Evolutionary conservation across 2,888 invertebrate genomes (phyloP), one percentile per base, ranked within the genome.

Genomic region (Dasysyrphus albostriatus): DNA sequence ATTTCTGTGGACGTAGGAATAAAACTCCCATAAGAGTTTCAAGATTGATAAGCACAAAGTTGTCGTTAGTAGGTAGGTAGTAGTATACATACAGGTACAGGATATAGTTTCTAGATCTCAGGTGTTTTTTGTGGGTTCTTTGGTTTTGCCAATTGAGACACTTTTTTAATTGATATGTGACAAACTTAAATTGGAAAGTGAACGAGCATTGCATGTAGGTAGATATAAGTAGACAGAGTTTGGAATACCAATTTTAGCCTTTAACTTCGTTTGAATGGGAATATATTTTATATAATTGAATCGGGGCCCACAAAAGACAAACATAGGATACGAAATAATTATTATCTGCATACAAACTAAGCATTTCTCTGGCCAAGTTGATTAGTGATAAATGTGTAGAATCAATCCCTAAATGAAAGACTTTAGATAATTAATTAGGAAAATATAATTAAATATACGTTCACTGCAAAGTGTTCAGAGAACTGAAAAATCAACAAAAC

Each of bases 61-160:
- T 63, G n/a, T 32, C 10, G 10, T 37, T 37, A 10, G 14, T 16
- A 54, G 10, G 14, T 54, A 2, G 1, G 5, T 24, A 3, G 54
- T 29, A n/a, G n/a, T n/a, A n/a, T n/a, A n/a, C n/a, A 16, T 4
- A n/a, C 39, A 39, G 14, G 32, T 3, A 32, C 3, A 16, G 5
- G n/a, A 3, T 42, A 16, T 49, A 49, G 29, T 19, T 16, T 59
- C 12, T 59, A 39, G 12, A 39, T 16, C 44, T 32, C 44, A 47
- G 63, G 63, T 63, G 61, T 42, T 42, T n/a, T 24, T 61, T 61
- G 44, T 16, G 44, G 42, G n/a, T 63, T 63, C 29, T 63, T 63
- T 47, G 44, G 44, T 63, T 63, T 63, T 44, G n/a, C 63, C 44
- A 63, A 63, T 44, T 63, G 44, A 63, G 44, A 63, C 29, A 63